Evolutionary conservation across 2,797 vertebrate species (phyloP).

Genomic region (Luscinia megarhynchos): DNA sequence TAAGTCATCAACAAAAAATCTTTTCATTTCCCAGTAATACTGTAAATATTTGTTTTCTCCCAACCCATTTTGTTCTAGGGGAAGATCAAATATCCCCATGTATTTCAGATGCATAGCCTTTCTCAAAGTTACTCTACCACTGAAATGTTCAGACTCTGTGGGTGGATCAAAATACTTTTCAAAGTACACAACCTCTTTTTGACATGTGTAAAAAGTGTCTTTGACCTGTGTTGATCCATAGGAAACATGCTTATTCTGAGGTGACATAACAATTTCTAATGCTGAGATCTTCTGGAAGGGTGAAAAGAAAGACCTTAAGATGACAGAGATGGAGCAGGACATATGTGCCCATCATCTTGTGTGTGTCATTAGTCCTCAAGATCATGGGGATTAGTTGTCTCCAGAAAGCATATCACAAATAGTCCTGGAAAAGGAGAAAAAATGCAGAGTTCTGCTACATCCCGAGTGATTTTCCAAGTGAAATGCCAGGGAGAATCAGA

Average conservation of each 20-base stretch:
- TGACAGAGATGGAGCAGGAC: neutral
- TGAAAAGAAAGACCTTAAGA: neutral
- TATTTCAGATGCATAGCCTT: constrained; percentile 45
- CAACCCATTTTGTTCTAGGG: neutral
- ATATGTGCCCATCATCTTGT: neutral
- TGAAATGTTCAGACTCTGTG: constrained; percentile 19
- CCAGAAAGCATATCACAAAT: neutral
- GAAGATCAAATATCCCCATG: constrained; percentile 8
- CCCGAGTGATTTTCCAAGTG: neutral
- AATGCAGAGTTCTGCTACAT: neutral
- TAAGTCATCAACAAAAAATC: constrained; percentile 60
- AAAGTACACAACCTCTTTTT: neutral
- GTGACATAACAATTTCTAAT: neutral
- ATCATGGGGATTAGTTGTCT: neutral
- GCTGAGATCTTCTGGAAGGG: neutral
- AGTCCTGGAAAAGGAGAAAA: neutral
- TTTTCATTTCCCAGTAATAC: constrained; percentile 45
- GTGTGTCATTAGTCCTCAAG: neutral
- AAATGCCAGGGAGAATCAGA: neutral
- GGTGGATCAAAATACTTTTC: neutral
- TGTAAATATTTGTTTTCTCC: constrained; percentile 62
- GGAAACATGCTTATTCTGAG: neutral
- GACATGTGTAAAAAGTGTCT: neutral
- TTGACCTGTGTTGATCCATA: neutral
- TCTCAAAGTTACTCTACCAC: constrained; percentile 46